phyloP scores from a whole-genome alignment of 2,113 vertebrate genomes.

The Platichthys stellatus region DNA sequence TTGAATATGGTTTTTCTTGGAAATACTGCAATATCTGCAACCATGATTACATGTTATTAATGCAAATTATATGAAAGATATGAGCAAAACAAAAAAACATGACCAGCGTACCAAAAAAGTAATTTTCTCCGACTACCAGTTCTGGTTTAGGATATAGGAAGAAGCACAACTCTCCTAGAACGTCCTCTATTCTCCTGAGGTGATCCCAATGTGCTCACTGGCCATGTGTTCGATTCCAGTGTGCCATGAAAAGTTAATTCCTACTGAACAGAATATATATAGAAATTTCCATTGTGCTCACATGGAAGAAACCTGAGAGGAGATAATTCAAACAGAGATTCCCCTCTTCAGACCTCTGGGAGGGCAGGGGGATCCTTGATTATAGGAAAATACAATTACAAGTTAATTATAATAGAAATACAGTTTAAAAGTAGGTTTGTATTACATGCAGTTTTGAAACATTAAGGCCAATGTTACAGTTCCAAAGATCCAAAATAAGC shows the following conservation, averaged over 20 bases:
- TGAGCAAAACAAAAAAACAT: neutral
- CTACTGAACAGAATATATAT: neutral
- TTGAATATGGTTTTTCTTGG: slow-evolving; percentile 1
- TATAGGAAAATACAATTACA: neutral
- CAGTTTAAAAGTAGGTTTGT: too few relatives aligned
- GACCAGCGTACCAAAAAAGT: neutral
- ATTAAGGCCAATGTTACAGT: too few relatives aligned
- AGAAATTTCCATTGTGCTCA: neutral
- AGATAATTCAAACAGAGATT: neutral
- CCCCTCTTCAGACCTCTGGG: too few relatives aligned
- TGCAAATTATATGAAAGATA: neutral
- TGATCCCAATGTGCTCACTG: neutral
- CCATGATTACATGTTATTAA: slow-evolving; percentile 8
- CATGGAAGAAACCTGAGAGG: neutral
- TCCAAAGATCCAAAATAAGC: too few relatives aligned
- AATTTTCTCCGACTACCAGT: neutral
- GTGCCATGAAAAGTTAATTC: neutral
- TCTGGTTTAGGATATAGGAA: neutral
- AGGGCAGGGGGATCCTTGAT: neutral
- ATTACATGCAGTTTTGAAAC: too few relatives aligned
- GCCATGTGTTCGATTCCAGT: neutral
- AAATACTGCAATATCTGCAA: slow-evolving; percentile 3
- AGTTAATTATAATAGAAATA: neutral
- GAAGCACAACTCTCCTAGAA: neutral
- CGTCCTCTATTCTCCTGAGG: too few relatives aligned